phyloP scores from a whole-genome alignment of 1,140 invertebrate genomes.

The Lanistes nyassanus region DNA sequence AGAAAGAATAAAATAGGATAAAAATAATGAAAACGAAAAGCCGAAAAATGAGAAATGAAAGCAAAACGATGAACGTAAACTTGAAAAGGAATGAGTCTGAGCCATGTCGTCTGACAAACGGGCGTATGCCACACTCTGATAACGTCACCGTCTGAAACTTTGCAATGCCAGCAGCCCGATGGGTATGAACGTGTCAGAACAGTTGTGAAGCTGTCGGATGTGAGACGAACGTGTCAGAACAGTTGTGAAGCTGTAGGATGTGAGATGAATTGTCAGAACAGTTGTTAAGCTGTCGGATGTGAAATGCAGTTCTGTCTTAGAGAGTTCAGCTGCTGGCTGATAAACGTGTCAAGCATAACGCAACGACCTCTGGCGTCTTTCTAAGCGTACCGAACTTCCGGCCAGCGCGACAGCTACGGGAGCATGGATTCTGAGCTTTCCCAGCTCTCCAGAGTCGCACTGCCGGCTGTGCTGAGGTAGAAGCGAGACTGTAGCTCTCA shows the following conservation, averaged over 20 bases:
- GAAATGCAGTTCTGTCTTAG: background rate
- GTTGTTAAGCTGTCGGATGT: background rate
- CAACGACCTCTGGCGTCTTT: too few relatives aligned
- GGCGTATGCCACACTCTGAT: background rate
- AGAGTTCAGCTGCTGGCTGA: too few relatives aligned
- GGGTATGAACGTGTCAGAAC: background rate
- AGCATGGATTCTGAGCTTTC: too few relatives aligned
- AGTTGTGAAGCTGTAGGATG: background rate
- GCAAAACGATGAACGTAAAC: background rate
- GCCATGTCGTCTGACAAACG: background rate
- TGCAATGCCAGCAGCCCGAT: background rate
- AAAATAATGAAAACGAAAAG: background rate
- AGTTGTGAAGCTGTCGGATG: background rate
- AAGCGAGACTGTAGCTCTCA: too few relatives aligned
- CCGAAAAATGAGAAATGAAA: background rate
- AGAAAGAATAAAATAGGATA: constrained; percentile 12
- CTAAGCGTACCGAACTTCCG: too few relatives aligned
- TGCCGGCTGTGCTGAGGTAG: too few relatives aligned
- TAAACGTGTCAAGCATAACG: too few relatives aligned
- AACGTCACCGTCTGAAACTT: background rate
- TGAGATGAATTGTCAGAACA: background rate
- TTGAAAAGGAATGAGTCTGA: background rate
- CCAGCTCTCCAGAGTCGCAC: too few relatives aligned
- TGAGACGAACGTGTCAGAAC: background rate
- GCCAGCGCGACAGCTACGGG: too few relatives aligned